Evolutionary conservation across 23 tunicate genomes (phyloP), one percentile per base, ranked within the genome.

Genomic region (Halocynthia aurantium): DNA sequence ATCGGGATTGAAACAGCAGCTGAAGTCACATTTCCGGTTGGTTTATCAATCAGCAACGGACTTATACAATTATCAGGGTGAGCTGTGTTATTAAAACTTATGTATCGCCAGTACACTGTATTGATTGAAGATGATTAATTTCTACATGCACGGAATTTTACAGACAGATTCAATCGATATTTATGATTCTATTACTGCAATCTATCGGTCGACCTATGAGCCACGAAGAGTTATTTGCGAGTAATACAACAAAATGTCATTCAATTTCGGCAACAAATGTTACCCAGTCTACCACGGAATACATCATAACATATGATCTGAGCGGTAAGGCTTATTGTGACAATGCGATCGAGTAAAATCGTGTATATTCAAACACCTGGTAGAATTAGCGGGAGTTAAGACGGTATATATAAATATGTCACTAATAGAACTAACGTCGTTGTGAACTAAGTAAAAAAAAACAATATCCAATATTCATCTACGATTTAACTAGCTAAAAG

Each of bases 11-110:
- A 89, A 72, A 70, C 85, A 10, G 96, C 80, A 8, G 88, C 84
- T 6, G 96, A 89, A 76, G 62, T 76, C 22, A 89, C 96, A 8
- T 89, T 83, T 55, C 96, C 96, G 11, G 89, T 89, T 5, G 96
- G 96, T 5, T 79, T 69, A 6, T 87, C 96, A 19, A 89, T 86
- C 15, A 61, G 86, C 22, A 76, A 85, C 1, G 96, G 86, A 8
- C 79, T 89, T 10, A 84, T 89, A 17, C 81, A 83, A 86, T 80
- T 89, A 20, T 80, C 86, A 64, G 96, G 96, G 96, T 89, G 62
- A 69, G 73, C 19, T 12, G 53, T 60, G 67, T 18, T 66, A 2
- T 13, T 17, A 2, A 5, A 62, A 21, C 20, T 18, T 15, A 15
- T 15, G 72, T 68, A 2, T 1, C 72, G 19, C 2, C 40, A 68